phyloP scores from a whole-genome alignment of 1,140 invertebrate genomes.

The Drosophila ohnishii region DNA sequence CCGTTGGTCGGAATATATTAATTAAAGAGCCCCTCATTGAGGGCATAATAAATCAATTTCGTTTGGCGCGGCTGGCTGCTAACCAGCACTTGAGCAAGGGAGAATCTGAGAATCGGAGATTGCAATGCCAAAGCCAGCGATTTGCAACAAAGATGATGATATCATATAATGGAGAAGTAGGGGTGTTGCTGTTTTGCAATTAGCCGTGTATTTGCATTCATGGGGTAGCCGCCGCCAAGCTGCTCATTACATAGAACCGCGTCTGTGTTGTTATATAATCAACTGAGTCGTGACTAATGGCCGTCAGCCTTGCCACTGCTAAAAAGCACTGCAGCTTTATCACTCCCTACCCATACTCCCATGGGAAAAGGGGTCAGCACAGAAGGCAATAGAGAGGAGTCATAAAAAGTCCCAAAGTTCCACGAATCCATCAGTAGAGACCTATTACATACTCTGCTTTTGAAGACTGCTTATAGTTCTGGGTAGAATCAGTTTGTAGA shows the following conservation, averaged over 20 bases:
- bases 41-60: slow-evolving; percentile 45
- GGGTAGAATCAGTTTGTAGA: background rate
- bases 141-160: slow-evolving; percentile 63
- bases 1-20: slow-evolving; percentile 25
- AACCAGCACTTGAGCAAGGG: slow-evolving; percentile 7
- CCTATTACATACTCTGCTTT: background rate
- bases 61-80: slow-evolving; percentile 26
- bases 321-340: slow-evolving; percentile 22
- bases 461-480: no score
- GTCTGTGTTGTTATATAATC: slow-evolving; percentile 45
- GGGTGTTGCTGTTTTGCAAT: slow-evolving; percentile 48
- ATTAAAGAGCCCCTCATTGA: slow-evolving; percentile 36
- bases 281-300: slow-evolving; percentile 44
- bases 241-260: slow-evolving; percentile 37
- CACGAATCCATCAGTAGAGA: background rate
- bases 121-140: slow-evolving; percentile 39
- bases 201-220: slow-evolving; percentile 57
- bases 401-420: slow-evolving; percentile 12
- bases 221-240: slow-evolving; percentile 32
- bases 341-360: slow-evolving; percentile 7
- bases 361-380: slow-evolving; percentile 20
- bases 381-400: slow-evolving; percentile 1
- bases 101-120: slow-evolving; percentile 23
- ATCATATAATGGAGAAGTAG: slow-evolving; percentile 33
- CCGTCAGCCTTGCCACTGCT: slow-evolving; percentile 13